These are phyloP conservation scores for Setipinna tenuifilis DNA, from an alignment of 2,797 vertebrate species.

Conservation along the genomic window DNA sequence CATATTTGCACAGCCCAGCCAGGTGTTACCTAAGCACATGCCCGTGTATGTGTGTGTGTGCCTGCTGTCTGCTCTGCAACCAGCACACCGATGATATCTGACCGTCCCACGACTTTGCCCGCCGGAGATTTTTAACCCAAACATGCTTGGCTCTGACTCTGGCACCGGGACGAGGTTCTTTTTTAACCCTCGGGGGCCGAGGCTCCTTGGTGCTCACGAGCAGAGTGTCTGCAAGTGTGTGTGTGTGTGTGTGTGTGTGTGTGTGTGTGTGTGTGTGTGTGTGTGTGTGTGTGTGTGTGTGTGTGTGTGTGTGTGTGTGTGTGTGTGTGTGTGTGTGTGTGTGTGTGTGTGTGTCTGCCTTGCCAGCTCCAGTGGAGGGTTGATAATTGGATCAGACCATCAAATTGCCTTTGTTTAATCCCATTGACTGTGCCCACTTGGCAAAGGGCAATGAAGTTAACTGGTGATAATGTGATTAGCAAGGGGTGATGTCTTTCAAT, in stretches of 20 bases:
- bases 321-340: not conserved
- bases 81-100: not conserved
- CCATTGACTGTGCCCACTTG: conserved; percentile 53
- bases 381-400: conserved; percentile 31
- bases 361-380: not conserved
- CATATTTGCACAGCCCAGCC: conserved; percentile 37
- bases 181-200: not conserved
- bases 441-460: conserved; percentile 55
- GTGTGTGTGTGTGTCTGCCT: conserved; percentile 3
- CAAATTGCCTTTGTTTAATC: conserved; percentile 53
- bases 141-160: conserved; percentile 7
- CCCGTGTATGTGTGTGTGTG: not conserved
- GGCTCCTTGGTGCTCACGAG: not conserved
- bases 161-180: not conserved
- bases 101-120: not conserved
- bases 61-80: conserved; percentile 30
- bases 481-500: conserved; percentile 49
- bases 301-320: not conserved
- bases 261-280: conserved; percentile 18
- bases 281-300: conserved; percentile 10
- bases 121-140: conserved; percentile 5
- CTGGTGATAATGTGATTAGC: conserved; percentile 62
- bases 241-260: conserved; percentile 10
- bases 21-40: conserved; percentile 36
- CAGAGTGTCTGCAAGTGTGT: not conserved